Base-by-base conservation (phyloP, 2,888 invertebrate genomes). In the Spatulosminthurus flaviceps region DNA sequence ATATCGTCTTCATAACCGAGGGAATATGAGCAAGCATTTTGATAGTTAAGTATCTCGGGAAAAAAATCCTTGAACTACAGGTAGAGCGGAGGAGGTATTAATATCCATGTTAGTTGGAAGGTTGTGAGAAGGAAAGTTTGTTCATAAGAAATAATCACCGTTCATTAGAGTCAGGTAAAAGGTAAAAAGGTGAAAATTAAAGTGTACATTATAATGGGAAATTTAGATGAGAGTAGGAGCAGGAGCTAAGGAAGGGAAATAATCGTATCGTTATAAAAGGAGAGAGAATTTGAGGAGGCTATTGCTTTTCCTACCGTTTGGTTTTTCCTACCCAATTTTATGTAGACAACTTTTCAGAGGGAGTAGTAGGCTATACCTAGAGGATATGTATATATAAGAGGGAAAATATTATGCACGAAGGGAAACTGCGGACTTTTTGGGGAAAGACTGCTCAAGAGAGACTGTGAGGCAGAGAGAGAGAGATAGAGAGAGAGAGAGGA, bases 181-280 rank as follows among this genome's bases (percentile, higher is more conserved):
- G 69, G 69, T 29, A 73, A 71, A 66, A 76, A 42, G 66, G 75
- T 24, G 67, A 66, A 76, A 76, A 76, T 22, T 22, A 76, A 66
- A 42, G 24, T 34, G 75, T 76, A 61, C 41, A 74, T 74, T 74
- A 74, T 61, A 61, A 74, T 51, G 34, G 72, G 43, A n/a, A 34
- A 71, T 34, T 42, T 71, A 51, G 73, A 60, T 73, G 26, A 22
- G 29, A 34, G 34, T 71, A 41, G n/a, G n/a, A n/a, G n/a, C n/a
- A n/a, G n/a, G n/a, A n/a, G 24, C 26, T 51, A 2, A 26, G 29
- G 69, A 69, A 72, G 21, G 51, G 16, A 51, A 72, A 72, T 72
- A 72, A 72, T 70, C 70, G 70, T 70, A 70, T 70, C 43, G 72
- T 72, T 72, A 41, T 26, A 51, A 2, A 51, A 9, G 26, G 51